These are phyloP conservation scores for Saccostrea cuccullata DNA, from an alignment of 1,140 invertebrate genomes.

Conservation along the genomic window DNA sequence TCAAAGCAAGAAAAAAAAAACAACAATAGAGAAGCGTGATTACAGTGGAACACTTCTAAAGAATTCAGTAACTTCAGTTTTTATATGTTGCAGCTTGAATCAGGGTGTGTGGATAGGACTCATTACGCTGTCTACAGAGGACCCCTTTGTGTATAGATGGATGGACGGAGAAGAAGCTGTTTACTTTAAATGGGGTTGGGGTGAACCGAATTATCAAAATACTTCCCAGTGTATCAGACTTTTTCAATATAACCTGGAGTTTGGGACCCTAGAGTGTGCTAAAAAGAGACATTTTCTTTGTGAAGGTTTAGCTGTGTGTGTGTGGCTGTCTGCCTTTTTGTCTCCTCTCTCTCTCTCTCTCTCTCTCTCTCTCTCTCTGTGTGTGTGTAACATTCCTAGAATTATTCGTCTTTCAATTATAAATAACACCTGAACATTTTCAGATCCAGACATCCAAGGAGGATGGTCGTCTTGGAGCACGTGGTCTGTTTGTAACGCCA, in stretches of 20 bases:
- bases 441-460: slow-evolving; percentile 52
- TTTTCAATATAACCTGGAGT: neutral
- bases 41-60: no score
- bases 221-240: neutral
- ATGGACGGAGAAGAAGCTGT: neutral
- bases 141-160: neutral
- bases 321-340: neutral
- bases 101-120: neutral
- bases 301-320: neutral
- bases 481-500: slow-evolving; percentile 62
- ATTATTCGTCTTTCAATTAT: neutral
- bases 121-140: neutral
- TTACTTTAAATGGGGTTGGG: neutral
- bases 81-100: neutral
- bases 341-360: neutral
- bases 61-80: neutral
- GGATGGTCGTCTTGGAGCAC: slow-evolving; percentile 56
- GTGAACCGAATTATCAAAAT: neutral
- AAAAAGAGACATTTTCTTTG: neutral
- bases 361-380: neutral
- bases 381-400: neutral
- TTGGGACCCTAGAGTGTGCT: neutral
- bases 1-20: no score
- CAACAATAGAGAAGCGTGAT: no score
- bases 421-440: neutral